phyloP scores from a whole-genome alignment of 64 coral and sea anemone genomes.

The Stichodactyla mertensii region DNA sequence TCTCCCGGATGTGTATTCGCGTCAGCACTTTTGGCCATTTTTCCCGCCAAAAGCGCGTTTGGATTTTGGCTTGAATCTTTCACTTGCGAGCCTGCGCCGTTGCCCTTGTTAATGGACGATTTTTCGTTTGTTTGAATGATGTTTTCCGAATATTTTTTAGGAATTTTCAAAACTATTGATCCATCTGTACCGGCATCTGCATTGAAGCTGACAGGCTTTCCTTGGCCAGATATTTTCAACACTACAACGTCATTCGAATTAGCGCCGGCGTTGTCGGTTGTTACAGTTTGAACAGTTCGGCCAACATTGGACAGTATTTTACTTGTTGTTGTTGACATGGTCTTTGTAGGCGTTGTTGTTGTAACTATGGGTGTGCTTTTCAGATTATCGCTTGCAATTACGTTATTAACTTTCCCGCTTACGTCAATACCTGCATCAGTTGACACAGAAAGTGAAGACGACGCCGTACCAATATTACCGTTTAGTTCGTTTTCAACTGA shows the following conservation, averaged over 20 bases:
- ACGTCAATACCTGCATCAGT: background rate
- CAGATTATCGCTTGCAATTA: background rate
- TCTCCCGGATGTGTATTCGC: conserved; percentile 6
- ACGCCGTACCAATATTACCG: background rate
- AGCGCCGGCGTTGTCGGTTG: background rate
- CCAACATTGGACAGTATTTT: background rate
- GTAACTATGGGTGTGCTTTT: background rate
- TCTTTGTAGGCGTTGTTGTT: background rate
- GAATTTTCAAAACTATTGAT: conserved; percentile 67
- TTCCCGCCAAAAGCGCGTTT: background rate
- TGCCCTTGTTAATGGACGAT: conserved; percentile 16
- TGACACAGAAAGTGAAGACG: background rate
- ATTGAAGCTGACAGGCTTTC: conserved; percentile 83
- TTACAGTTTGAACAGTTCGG: background rate
- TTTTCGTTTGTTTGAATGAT: conserved; percentile 23
- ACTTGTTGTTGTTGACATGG: background rate
- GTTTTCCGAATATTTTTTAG: conserved; percentile 26
- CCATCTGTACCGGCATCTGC: conserved; percentile 79
- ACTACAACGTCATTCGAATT: conserved; percentile 33
- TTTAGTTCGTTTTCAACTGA: background rate
- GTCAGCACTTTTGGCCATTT: background rate
- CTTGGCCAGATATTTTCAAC: conserved; percentile 64
- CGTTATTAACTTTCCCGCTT: background rate
- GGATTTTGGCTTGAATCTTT: background rate
- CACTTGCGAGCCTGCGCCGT: background rate